A percentile compares a stretch with the other conserved stretches of the same genome.
These are phyloP conservation scores for Acronicta alni DNA, from an alignment of 2,888 invertebrate genomes.

Conservation along the genomic window DNA sequence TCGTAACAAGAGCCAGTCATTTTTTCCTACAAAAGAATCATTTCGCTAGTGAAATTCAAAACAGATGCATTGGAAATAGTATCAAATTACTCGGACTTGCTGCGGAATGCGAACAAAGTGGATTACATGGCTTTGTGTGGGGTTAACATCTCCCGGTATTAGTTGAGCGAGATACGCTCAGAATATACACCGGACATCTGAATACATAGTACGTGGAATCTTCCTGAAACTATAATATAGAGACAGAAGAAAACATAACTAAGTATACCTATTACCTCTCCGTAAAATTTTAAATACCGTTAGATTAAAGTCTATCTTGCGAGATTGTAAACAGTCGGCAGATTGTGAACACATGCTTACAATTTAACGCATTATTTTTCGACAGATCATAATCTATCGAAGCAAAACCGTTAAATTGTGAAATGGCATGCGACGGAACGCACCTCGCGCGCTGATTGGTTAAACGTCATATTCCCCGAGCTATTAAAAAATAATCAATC, in stretches of 20 bases:
- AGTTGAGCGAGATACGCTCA: slow-evolving; percentile 26
- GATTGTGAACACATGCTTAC: too few species aligned
- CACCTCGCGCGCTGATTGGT: too few species aligned
- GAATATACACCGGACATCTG: slow-evolving; percentile 21
- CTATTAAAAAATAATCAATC: too few species aligned
- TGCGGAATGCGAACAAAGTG: slow-evolving; percentile 50
- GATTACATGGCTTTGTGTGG: slow-evolving; percentile 48
- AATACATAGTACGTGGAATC: slow-evolving; percentile 11
- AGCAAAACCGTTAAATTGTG: too few species aligned
- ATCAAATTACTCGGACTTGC: slow-evolving; percentile 38
- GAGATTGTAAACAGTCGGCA: too few species aligned
- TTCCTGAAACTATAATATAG: slow-evolving; percentile 25
- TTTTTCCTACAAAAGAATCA: slow-evolving; percentile 32
- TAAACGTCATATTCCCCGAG: too few species aligned
- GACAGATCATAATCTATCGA: too few species aligned
- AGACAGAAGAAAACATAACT: slow-evolving; percentile 34
- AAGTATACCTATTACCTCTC: too few species aligned
- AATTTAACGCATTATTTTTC: too few species aligned
- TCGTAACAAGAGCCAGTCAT: slow-evolving; percentile 10
- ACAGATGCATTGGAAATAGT: slow-evolving; percentile 53
- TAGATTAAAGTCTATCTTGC: too few species aligned
- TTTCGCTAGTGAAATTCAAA: slow-evolving; percentile 49
- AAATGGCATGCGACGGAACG: too few species aligned
- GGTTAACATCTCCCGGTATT: slow-evolving; percentile 27
- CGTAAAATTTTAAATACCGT: too few species aligned